Base-by-base conservation (phyloP, 2,113 vertebrate genomes). In the Menidia beryllina region DNA sequence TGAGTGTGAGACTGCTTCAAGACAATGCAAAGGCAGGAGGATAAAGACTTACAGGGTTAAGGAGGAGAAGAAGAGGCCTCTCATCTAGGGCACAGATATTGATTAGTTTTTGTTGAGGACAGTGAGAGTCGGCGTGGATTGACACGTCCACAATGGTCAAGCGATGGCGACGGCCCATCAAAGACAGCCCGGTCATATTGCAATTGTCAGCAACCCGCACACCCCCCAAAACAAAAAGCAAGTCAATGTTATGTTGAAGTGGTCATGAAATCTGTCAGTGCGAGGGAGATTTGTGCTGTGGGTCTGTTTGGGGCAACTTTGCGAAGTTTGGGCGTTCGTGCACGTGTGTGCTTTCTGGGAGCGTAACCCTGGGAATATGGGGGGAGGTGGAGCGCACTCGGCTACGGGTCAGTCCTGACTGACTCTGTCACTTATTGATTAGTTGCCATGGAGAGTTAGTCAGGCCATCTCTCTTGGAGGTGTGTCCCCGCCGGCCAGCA, bases 361-460 rank as follows among this genome's bases (percentile, higher is more conserved):
- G 74, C 69, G 68, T 82, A 78, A 87, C 84, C 88, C 88, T 89
- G 92, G 92, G 88, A 90, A 90, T 70, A 17, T 83, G 51, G 84
- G 88, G 78, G 88, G 73, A 75, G 80, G 88, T 73, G 55, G 83
- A 50, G 38, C 55, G 39, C 78, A 49, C 76, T 83, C 59, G 3
- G 86, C 87, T 79, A 53, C 13, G 85, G 83, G 84, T 92, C 87
- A 91, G 85, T 91, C 80, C 86, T 94, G 94, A 93, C 93, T 88
- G 91, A 92, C 85, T 93, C 91, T 94, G 95, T 93, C 94, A 94
- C 90, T 91, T 97, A 97, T 97, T 97, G 96, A 97, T 97, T 97
- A 96, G 93, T 95, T 98, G 96, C 95, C 96, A 98, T 92, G 92
- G 95, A 91, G 94, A 93, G 93, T 97, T 95, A 94, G 93, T 94